Conservation (phyloP, 1,140 invertebrate genomes). For the Apis dorsata region DNA sequence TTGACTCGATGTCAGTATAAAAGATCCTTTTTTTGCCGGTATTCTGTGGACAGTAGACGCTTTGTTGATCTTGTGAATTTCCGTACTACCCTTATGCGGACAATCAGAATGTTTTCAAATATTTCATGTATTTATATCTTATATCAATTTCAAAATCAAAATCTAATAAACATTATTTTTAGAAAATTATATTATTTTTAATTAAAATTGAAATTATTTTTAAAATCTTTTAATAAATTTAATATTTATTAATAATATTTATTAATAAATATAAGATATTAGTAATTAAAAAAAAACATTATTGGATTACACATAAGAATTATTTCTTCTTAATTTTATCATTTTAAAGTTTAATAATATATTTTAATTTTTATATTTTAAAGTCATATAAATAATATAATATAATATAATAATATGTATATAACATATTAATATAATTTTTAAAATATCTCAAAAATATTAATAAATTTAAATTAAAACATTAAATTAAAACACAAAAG, state of each 20-base stretch:
- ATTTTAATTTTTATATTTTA: too few species aligned
- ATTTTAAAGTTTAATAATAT: too few species aligned
- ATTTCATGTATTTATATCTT: neutral
- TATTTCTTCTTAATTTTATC: too few species aligned
- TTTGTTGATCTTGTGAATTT: slow-evolving; percentile 59
- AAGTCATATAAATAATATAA: neutral
- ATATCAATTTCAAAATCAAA: neutral
- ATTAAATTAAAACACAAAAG: too few species aligned
- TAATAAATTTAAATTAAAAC: too few species aligned
- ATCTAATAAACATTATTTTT: neutral
- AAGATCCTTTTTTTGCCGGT: slow-evolving; percentile 51
- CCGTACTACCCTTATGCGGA: slow-evolving; percentile 30
- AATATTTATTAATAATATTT: too few species aligned
- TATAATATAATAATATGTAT: neutral
- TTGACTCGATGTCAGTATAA: slow-evolving; percentile 31
- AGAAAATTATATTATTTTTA: too few species aligned
- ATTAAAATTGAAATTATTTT: too few species aligned
- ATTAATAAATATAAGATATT: too few species aligned
- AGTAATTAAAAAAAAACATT: too few species aligned
- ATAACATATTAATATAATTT: neutral
- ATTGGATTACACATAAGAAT: too few species aligned
- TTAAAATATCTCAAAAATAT: neutral
- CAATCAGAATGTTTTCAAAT: neutral
- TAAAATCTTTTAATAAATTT: too few species aligned
- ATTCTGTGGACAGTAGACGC: slow-evolving; percentile 51